phyloP scores from a whole-genome alignment of 2,113 vertebrate genomes.

The Hippoglossus stenolepis region DNA sequence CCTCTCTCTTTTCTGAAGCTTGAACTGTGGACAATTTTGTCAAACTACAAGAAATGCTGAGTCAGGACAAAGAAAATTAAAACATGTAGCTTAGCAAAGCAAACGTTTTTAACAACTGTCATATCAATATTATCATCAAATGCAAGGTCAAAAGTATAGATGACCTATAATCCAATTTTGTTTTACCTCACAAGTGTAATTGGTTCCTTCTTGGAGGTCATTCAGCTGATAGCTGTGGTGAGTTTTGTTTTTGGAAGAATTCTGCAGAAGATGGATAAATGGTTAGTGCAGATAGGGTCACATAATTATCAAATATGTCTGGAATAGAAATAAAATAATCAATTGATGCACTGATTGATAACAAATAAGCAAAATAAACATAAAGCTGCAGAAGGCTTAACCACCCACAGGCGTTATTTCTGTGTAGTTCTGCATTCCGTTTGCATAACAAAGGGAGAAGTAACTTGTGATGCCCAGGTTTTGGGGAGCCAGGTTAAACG shows the following conservation, averaged over 20 bases:
- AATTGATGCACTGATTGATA: not conserved
- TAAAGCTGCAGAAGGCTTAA: not conserved
- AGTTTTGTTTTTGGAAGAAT: slow-evolving; percentile 70
- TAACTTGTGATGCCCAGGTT: slow-evolving; percentile 77
- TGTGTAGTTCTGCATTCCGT: slow-evolving; percentile 64
- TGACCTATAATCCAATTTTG: not conserved
- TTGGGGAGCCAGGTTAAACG: slow-evolving; percentile 84
- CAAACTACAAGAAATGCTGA: no score
- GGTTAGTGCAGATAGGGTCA: not conserved
- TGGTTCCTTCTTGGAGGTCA: slow-evolving; percentile 71
- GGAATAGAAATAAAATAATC: not conserved
- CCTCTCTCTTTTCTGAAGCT: no score
- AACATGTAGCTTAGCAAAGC: no score
- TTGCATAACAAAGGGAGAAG: slow-evolving; percentile 77
- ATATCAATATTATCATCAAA: no score
- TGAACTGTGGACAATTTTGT: no score
- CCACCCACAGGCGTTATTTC: slow-evolving; percentile 75
- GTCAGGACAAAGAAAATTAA: no score
- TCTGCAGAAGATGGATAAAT: slow-evolving; percentile 53
- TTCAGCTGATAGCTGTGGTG: slow-evolving; percentile 75
- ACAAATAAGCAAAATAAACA: not conserved
- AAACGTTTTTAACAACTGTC: not conserved
- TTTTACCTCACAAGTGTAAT: slow-evolving; percentile 83
- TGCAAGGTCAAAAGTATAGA: no score
- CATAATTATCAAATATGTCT: not conserved